Evolutionary conservation across 92 coral and sea anemone genomes (phyloP), one percentile per base, ranked within the genome.

Genomic region (Heliopora coerulea): DNA sequence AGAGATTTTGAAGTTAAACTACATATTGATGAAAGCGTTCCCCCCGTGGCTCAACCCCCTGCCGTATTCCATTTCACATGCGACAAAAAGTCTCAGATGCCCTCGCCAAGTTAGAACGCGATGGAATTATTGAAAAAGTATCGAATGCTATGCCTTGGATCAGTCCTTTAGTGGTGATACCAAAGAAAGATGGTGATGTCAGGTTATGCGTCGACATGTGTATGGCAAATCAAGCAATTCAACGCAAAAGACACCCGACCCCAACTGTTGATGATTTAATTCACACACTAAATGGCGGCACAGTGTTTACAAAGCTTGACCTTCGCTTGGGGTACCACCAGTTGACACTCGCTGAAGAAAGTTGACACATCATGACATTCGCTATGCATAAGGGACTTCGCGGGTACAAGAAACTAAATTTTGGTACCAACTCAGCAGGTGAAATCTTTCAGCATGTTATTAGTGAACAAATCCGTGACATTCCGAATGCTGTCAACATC

Each of bases 91-190:
- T 88, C 18, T 80, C 72, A 64, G 25, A 40, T 11, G 82, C 85
- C 40, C 75, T 88, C 1, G 52, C 69, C 19, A 74, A 84, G 23
- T 61, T 80, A 2, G 82, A 80, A 60, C 59, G 74, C 18, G 75
- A 52, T 56, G 88, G 68, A 21, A 83, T 84, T 19, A 87, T 84
- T 1, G 88, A 80, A 62, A 73, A 19, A 80, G 65, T 25, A 6
- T 79, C 41, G 19, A 83, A 81, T 32, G 85, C 86, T 1, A 88
- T 88, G 19, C 83, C 86, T 28, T 84, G 86, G 88, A 78, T 75
- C 27, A 74, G 82, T 17, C 89, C 89, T 11, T 41, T 87, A 5
- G 88, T 84, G 33, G 29, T 76, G 4, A 86, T 79, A 73, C 79
- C 74, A 3, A 28, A 37, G 28, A 79, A 80, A 56, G 79, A 82